phyloP scores from a whole-genome alignment of 2,113 vertebrate genomes.

The Hyla sarda region DNA sequence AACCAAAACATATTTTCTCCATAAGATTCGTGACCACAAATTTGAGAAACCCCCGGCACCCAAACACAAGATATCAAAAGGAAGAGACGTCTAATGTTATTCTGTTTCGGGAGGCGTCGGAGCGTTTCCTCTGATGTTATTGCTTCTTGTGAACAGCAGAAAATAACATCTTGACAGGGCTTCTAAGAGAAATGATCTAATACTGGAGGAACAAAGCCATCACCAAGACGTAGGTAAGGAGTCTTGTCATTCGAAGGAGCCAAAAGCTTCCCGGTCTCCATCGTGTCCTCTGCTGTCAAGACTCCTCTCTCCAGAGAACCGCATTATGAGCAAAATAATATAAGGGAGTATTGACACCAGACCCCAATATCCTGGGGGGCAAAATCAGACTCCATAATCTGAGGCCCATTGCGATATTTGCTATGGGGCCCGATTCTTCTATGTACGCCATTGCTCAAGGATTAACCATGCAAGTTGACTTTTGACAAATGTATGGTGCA shows the following conservation, averaged over 20 bases:
- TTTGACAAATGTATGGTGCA: too few relatives aligned
- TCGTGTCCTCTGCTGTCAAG: too few relatives aligned
- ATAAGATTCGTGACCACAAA: constrained; percentile 16
- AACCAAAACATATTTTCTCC: neutral
- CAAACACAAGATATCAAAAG: constrained; percentile 24
- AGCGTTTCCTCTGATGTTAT: constrained; percentile 28
- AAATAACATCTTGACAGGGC: constrained; percentile 21
- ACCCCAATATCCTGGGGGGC: too few relatives aligned
- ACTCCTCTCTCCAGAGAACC: too few relatives aligned
- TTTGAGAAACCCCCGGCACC: neutral
- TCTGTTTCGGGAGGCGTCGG: neutral
- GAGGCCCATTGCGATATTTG: too few relatives aligned
- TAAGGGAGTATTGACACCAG: too few relatives aligned
- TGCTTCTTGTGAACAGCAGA: neutral
- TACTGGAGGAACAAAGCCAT: constrained; percentile 7
- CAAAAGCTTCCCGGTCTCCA: too few relatives aligned
- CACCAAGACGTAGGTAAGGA: neutral
- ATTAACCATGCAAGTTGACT: too few relatives aligned
- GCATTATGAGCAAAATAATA: too few relatives aligned
- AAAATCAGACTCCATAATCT: too few relatives aligned
- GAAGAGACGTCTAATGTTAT: neutral
- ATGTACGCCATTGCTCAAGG: too few relatives aligned
- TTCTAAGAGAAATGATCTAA: constrained; percentile 35
- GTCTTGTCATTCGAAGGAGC: neutral
- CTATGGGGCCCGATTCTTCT: too few relatives aligned